These are phyloP conservation scores for Shargacucullia verbasci DNA, from an alignment of 2,888 invertebrate genomes.

Conservation along the genomic window DNA sequence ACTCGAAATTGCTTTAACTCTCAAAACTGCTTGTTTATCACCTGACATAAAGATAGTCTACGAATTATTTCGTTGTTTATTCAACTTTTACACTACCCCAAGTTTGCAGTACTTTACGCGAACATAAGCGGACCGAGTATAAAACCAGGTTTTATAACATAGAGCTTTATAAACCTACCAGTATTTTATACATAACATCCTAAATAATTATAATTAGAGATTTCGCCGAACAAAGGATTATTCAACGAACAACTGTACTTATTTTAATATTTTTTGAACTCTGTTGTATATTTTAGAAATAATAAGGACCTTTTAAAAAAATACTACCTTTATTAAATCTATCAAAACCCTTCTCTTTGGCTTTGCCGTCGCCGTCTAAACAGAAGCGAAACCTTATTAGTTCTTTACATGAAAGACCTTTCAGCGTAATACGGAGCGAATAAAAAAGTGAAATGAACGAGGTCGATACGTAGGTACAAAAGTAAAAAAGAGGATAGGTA, in stretches of 20 bases:
- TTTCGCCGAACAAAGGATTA: no score
- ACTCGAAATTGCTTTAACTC: conserved; percentile 21
- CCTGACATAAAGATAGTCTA: conserved; percentile 18
- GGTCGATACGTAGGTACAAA: conserved; percentile 42
- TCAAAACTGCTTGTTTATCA: conserved; percentile 34
- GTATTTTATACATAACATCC: no score
- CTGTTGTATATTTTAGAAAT: no score
- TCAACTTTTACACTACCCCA: conserved; percentile 7
- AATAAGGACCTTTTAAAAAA: no score
- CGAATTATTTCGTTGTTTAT: conserved; percentile 20
- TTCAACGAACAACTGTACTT: no score
- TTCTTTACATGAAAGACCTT: conserved; percentile 53
- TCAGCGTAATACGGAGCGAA: conserved; percentile 46
- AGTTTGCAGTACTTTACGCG: conserved; percentile 5
- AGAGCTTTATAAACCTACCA: no score
- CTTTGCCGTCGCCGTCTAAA: conserved; percentile 19
- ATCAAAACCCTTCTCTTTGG: conserved; percentile 33
- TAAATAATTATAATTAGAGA: no score
- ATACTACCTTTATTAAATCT: no score
- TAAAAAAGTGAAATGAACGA: conserved; percentile 32
- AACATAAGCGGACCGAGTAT: no score
- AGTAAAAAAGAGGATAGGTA: no score
- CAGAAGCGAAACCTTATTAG: conserved; percentile 49
- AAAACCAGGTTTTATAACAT: no score
- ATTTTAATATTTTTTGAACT: no score